phyloP scores from a whole-genome alignment of 2,888 invertebrate genomes.

The Drosophila rellima region DNA sequence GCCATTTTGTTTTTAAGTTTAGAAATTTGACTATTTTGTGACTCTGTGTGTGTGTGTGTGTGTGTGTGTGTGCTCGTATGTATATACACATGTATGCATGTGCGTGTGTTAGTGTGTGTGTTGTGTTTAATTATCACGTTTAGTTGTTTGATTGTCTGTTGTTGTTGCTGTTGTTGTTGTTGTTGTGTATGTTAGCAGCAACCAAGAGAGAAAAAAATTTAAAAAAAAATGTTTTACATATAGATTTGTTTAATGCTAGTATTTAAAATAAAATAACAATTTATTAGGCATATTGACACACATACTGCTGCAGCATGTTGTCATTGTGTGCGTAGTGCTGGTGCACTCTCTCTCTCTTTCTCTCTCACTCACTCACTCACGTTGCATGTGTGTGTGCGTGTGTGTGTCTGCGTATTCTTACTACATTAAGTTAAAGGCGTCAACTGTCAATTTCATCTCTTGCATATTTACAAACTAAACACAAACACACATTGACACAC shows the following conservation, averaged over 20 bases:
- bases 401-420: constrained; percentile 29
- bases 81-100: constrained; percentile 24
- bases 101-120: constrained; percentile 36
- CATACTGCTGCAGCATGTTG: constrained; percentile 61
- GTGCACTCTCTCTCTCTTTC: constrained; percentile 5
- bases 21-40: constrained; percentile 77
- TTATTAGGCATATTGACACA: constrained; percentile 67
- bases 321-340: constrained; percentile 26
- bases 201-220: constrained; percentile 51
- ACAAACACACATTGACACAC: constrained; percentile 24
- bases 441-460: constrained; percentile 40
- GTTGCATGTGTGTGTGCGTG: constrained; percentile 3
- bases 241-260: constrained; percentile 55
- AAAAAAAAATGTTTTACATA: constrained; percentile 21
- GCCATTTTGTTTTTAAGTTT: constrained; percentile 56
- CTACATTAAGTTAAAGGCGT: constrained; percentile 34
- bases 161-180: constrained; percentile 36
- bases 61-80: constrained; percentile 29
- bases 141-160: constrained; percentile 38
- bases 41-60: constrained; percentile 50
- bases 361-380: constrained; percentile 3
- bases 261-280: constrained; percentile 79
- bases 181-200: constrained; percentile 42
- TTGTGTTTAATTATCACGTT: constrained; percentile 70
- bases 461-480: constrained; percentile 61